phyloP scores from a whole-genome alignment of 2,113 vertebrate species.

The Coreoperca whiteheadi region DNA sequence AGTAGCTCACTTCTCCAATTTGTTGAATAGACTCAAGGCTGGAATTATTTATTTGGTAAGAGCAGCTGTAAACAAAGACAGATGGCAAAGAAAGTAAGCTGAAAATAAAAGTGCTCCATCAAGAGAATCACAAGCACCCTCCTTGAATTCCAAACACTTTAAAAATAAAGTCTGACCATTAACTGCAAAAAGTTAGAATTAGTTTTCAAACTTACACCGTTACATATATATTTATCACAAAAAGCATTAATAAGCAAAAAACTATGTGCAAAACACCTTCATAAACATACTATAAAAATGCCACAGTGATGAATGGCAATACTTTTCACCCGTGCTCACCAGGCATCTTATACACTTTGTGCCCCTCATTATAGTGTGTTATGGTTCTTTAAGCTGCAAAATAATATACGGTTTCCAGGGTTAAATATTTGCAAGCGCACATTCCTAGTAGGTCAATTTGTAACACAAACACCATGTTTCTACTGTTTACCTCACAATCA shows the following conservation, averaged over 20 bases:
- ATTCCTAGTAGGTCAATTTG: no score
- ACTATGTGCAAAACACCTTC: neutral
- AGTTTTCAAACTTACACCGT: neutral
- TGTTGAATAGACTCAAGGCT: neutral
- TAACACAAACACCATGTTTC: no score
- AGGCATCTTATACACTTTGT: no score
- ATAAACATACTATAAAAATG: no score
- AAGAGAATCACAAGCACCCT: neutral
- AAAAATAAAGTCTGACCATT: neutral
- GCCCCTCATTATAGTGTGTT: no score
- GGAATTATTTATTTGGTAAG: constrained; percentile 29
- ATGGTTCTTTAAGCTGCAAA: no score
- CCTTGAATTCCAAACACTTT: constrained; percentile 21
- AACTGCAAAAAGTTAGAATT: neutral
- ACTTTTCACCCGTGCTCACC: no score
- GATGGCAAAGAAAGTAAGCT: constrained; percentile 27
- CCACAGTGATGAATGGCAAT: no score
- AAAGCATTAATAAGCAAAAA: neutral
- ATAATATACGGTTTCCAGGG: no score
- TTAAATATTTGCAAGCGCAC: no score
- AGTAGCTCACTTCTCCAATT: neutral
- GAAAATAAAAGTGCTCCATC: constrained; percentile 24
- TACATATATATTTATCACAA: neutral
- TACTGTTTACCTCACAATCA: no score
- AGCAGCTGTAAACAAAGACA: constrained; percentile 41